These are phyloP conservation scores for Acrocyrtus sp. DNA, from an alignment of 2,888 invertebrate species.

Conservation along the genomic window DNA sequence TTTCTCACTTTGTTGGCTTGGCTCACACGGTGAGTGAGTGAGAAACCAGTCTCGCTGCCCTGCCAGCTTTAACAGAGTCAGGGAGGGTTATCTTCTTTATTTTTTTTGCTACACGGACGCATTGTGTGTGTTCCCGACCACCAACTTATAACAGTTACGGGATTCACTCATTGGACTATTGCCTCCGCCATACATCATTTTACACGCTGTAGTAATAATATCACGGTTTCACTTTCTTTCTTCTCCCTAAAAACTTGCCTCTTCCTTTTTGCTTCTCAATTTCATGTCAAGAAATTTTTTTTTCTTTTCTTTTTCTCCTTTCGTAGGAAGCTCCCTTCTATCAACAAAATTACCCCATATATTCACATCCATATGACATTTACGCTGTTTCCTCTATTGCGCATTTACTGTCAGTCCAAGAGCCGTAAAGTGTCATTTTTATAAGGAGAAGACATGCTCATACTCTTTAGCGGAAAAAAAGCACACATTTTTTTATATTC, in stretches of 20 bases:
- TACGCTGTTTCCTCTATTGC: slow-evolving; percentile 46
- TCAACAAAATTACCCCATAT: slow-evolving; percentile 57
- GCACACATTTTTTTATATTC: neutral
- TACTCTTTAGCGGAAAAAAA: too few species aligned
- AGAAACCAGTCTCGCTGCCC: slow-evolving; percentile 20
- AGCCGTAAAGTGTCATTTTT: slow-evolving; percentile 34
- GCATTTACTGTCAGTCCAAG: slow-evolving; percentile 48
- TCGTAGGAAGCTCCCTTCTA: slow-evolving; percentile 45
- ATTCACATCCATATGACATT: slow-evolving; percentile 58
- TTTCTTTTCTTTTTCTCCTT: slow-evolving; percentile 13
- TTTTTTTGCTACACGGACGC: too few species aligned
- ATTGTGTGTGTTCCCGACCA: slow-evolving; percentile 45
- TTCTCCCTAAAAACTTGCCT: too few species aligned
- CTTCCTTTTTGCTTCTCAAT: slow-evolving; percentile 44
- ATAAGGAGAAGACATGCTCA: too few species aligned
- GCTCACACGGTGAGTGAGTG: too few species aligned
- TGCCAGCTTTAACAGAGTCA: neutral
- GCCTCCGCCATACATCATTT: slow-evolving; percentile 43
- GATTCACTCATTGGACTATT: too few species aligned
- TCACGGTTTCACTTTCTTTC: slow-evolving; percentile 32
- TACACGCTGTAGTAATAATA: neutral
- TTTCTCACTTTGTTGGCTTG: slow-evolving; percentile 6
- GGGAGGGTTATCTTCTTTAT: too few species aligned
- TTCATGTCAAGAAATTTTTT: slow-evolving; percentile 50
- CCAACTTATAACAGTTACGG: too few species aligned